A percentile compares a stretch with the other conserved stretches of the same genome.
Conservation (phyloP, 2,797 vertebrate species). For the Myotis pilosus region DNA sequence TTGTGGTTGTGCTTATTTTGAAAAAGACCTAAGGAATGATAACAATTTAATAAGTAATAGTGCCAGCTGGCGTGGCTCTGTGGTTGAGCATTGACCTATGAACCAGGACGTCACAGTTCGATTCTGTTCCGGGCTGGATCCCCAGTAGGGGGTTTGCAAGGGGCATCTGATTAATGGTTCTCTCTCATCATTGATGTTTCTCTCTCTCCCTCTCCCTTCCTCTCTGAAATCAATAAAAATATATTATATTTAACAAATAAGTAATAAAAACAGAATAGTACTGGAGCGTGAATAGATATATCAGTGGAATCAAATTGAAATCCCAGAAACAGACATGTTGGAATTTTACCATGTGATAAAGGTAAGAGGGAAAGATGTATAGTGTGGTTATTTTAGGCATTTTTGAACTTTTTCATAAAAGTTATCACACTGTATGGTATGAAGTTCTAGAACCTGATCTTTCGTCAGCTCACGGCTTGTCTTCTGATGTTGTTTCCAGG, state of each 20-base stretch:
- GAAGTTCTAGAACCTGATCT: background rate
- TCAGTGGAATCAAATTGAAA: background rate
- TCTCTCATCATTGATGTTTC: too few species aligned
- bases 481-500: background rate
- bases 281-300: background rate
- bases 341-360: background rate
- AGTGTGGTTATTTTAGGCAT: background rate
- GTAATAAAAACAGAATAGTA: background rate
- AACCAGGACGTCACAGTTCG: too few species aligned
- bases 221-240: too few species aligned
- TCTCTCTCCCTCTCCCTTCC: background rate
- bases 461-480: background rate
- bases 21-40: background rate
- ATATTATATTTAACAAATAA: background rate
- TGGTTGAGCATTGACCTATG: too few species aligned
- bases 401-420: background rate
- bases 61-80: too few species aligned
- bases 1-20: background rate
- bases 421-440: background rate
- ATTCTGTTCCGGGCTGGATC: too few species aligned
- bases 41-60: too few species aligned
- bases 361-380: background rate
- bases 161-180: too few species aligned
- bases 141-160: too few species aligned
- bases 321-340: background rate